A percentile compares a stretch with the other conserved stretches of the same genome.
phyloP scores from a whole-genome alignment of 2,113 vertebrate genomes.

The Camarhynchus parvulus region DNA sequence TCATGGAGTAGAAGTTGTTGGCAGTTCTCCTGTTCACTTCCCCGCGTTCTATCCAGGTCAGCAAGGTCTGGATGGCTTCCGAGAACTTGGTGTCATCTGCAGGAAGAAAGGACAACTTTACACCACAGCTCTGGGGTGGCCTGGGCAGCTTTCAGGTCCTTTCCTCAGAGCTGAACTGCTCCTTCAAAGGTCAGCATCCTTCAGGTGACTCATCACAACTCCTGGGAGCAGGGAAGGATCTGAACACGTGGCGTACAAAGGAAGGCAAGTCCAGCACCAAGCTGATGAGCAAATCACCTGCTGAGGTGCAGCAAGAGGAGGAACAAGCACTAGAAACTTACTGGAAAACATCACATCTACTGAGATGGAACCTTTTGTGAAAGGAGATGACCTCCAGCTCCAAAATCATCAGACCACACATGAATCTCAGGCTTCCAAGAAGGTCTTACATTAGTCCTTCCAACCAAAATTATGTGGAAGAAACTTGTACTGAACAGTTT shows the following conservation, averaged over 20 bases:
- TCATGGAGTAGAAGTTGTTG: conserved; percentile 99
- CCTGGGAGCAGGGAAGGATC: background rate
- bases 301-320: background rate
- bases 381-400: background rate
- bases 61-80: conserved; percentile 89
- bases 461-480: background rate
- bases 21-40: conserved; percentile 94
- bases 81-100: conserved; percentile 91
- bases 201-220: background rate
- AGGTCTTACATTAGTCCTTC: background rate
- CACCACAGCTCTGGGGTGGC: background rate
- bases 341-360: background rate
- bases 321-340: background rate
- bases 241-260: background rate
- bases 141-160: background rate
- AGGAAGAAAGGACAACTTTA: background rate
- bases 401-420: background rate
- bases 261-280: background rate
- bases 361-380: background rate
- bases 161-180: background rate
- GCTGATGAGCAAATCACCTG: background rate
- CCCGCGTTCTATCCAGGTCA: conserved; percentile 94
- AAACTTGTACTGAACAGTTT: background rate
- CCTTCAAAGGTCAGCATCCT: background rate
- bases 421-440: background rate